A percentile compares a stretch with the other conserved stretches of the same genome.
Evolutionary conservation across 2,888 invertebrate genomes (phyloP).

Genomic region (Pyrrhosoma nymphula): DNA sequence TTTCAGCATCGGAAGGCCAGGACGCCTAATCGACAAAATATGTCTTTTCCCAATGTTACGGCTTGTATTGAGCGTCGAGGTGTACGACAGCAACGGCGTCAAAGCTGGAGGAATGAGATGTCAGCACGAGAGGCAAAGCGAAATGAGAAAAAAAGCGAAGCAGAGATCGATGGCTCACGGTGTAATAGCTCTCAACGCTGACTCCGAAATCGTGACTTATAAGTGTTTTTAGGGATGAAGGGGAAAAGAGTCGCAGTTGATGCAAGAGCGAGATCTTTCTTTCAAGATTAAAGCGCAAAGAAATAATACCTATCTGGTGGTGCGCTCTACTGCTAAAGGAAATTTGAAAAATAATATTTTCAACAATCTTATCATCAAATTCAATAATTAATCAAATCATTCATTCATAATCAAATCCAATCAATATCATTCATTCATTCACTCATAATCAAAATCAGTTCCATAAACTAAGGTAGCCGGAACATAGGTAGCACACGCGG

Average conservation of each 20-base stretch:
- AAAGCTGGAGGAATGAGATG: neutral
- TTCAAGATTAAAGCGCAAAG: too few relatives aligned
- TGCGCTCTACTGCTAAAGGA: too few relatives aligned
- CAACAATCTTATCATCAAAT: too few relatives aligned
- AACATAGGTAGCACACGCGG: too few relatives aligned
- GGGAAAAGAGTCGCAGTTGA: neutral
- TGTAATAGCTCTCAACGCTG: neutral
- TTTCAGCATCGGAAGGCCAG: neutral
- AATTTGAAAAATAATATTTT: too few relatives aligned
- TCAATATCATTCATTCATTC: too few relatives aligned
- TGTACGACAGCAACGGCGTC: neutral
- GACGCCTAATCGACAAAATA: slow-evolving; percentile 10
- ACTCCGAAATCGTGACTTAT: neutral
- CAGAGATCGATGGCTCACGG: neutral
- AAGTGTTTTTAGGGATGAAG: neutral
- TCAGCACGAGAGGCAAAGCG: neutral
- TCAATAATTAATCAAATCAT: too few relatives aligned
- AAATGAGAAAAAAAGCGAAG: neutral
- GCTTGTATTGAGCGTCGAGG: neutral
- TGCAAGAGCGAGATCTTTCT: too few relatives aligned
- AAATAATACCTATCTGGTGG: too few relatives aligned
- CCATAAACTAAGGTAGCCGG: too few relatives aligned
- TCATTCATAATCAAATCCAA: too few relatives aligned
- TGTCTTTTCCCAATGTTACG: neutral
- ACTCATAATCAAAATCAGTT: too few relatives aligned